Percentiles rank a stretch among this genome's conserved stretches.
Conservation (phyloP, 1,140 invertebrate genomes). For the Papilio xuthus region DNA sequence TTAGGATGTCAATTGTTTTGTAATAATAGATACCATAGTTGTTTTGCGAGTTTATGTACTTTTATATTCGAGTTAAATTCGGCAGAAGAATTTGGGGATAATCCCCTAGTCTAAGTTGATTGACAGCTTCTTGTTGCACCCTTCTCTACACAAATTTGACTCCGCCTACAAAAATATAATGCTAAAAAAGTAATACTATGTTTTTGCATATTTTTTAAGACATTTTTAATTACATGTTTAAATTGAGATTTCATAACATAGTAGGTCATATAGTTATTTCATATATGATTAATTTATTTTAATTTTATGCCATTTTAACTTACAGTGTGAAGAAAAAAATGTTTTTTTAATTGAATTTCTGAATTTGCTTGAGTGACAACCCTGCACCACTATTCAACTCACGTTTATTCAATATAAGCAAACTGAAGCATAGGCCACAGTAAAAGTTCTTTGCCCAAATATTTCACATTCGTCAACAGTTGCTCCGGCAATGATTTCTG, state of each 20-base stretch:
- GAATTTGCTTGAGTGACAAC: conserved; percentile 49
- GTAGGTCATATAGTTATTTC: not conserved
- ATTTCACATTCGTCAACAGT: conserved; percentile 77
- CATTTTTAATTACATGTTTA: not conserved
- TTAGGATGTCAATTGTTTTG: conserved; percentile 42
- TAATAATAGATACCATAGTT: conserved; percentile 13
- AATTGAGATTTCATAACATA: too few relatives aligned
- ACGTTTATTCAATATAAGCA: conserved; percentile 82
- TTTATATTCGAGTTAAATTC: conserved; percentile 21
- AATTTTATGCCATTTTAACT: not conserved
- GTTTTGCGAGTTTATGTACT: conserved; percentile 17
- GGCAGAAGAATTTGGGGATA: conserved; percentile 40
- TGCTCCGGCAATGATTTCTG: conserved; percentile 58
- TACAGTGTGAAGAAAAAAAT: not conserved
- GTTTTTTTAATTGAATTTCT: not conserved
- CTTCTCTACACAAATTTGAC: conserved; percentile 42
- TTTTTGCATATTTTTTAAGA: not conserved
- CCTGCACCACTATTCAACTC: conserved; percentile 77
- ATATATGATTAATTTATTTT: not conserved
- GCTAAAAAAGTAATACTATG: not conserved
- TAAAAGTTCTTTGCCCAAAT: conserved; percentile 77
- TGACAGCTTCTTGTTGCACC: conserved; percentile 53
- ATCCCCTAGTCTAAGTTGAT: conserved; percentile 51
- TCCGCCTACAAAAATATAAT: conserved; percentile 46
- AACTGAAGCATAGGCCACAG: conserved; percentile 77